Conservation (phyloP, 2,113 vertebrate species). For the Brachypodius melanocephalos region DNA sequence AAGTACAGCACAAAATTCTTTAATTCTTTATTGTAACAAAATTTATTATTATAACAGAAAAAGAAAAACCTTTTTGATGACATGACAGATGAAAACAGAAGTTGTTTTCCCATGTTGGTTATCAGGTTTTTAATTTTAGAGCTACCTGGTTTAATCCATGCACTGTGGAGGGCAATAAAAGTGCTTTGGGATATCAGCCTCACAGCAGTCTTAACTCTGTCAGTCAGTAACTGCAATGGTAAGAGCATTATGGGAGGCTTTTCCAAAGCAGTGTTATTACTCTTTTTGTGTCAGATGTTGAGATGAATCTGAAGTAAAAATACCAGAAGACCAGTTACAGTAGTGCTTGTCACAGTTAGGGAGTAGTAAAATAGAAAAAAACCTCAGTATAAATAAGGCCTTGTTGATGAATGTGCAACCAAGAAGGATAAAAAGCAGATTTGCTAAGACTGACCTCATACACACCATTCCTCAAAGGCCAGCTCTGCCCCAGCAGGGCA, state of each 20-base stretch:
- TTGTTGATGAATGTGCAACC: conserved; percentile 35
- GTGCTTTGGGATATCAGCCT: background rate
- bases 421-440: conserved; percentile 26
- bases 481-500: conserved; percentile 32
- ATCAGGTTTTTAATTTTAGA: background rate
- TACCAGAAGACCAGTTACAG: background rate
- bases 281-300: background rate
- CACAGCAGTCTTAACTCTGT: background rate
- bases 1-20: background rate
- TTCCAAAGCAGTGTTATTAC: background rate
- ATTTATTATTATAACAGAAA: background rate
- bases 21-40: background rate
- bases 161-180: background rate
- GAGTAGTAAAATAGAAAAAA: background rate
- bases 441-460: conserved; percentile 31
- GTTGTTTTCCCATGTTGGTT: background rate
- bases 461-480: background rate
- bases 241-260: background rate
- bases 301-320: background rate
- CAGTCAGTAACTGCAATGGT: background rate
- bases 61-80: background rate
- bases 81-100: background rate
- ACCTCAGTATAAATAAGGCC: background rate
- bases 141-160: background rate
- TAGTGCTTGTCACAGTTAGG: background rate